Percentiles rank a stretch among this genome's conserved stretches.
Evolutionary conservation across 2,113 vertebrate species (phyloP).

Genomic region (Tauraco erythrolophus): DNA sequence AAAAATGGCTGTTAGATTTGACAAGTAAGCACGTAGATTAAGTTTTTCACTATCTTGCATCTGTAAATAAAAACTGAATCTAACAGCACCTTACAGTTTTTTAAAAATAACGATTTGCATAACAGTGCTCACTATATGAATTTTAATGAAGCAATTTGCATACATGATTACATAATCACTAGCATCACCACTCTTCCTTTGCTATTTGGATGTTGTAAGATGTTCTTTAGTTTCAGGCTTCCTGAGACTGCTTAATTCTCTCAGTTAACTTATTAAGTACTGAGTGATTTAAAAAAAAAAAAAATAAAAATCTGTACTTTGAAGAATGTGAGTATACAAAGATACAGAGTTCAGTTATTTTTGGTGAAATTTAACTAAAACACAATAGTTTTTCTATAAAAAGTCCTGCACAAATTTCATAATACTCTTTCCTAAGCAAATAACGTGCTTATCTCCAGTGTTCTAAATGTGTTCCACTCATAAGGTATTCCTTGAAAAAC

Average conservation of each 20-base stretch:
- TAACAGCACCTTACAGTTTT: neutral
- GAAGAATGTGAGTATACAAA: neutral
- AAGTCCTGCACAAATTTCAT: neutral
- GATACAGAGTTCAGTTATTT: neutral
- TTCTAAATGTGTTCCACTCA: neutral
- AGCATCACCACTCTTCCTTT: neutral
- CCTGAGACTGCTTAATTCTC: neutral
- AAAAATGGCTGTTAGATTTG: slow-evolving; percentile 90
- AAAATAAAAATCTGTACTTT: too few relatives aligned
- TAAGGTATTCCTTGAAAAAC: neutral
- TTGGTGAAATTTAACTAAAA: neutral
- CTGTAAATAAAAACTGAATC: neutral
- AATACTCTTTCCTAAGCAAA: neutral
- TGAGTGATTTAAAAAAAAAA: too few relatives aligned
- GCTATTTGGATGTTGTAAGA: neutral
- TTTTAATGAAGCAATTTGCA: neutral
- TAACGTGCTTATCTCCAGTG: neutral
- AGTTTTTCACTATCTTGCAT: neutral
- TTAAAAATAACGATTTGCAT: neutral
- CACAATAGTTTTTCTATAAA: neutral
- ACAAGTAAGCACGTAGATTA: slow-evolving; percentile 79
- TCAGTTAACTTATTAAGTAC: neutral
- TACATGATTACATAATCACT: neutral
- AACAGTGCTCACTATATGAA: neutral
- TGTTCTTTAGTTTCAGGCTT: neutral